Evolutionary conservation across 2,888 invertebrate genomes (phyloP), one percentile per base, ranked within the genome.

Genomic region (Poecilobothrus nobilitatus): DNA sequence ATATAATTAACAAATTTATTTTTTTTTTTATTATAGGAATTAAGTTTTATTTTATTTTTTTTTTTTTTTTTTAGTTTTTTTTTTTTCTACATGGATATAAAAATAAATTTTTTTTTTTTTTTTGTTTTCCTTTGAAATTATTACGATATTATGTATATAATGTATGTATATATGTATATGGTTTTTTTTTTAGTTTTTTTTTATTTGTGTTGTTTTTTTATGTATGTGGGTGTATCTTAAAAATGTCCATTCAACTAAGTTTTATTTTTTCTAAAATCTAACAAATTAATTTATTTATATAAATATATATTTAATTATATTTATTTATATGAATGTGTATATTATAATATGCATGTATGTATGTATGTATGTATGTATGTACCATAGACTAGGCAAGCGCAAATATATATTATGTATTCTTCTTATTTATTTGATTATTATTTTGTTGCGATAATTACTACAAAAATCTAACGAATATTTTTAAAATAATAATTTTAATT

Each of bases 81-180:
- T 44, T 15, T 53, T 53, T 53, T 53, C 53, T 53, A 53, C 18
- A 53, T 53, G 53, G 53, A 53, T 53, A 53, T 53, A 53, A 53
- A 53, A 53, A 53, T 53, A 53, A 53, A 53, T 53, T 53, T 53
- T n/a, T 53, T 18, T 53, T n/a, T 53, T 18, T 53, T 41, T 41
- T 9, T 41, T 6, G 3, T 53, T 53, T n/a, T 53, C 53, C 2
- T n/a, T 18, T 15, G 2, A 27, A 5, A 27, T 27, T 53, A n/a
- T n/a, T n/a, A 44, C 34, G 8, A 34, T 34, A 7, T 7, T 34
- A 34, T 34, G 34, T 34, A 34, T 34, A 34, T 34, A 34, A 34
- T 34, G 5, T 44, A 44, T 15, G 6, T 15, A 44, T 44, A 44
- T 44, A 44, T 15, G 12, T 44, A 44, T 44, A 15, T 15, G 12